Percentiles rank a stretch among this genome's conserved stretches.
Conservation (phyloP, 2,113 vertebrate species). For the Empidonax traillii region DNA sequence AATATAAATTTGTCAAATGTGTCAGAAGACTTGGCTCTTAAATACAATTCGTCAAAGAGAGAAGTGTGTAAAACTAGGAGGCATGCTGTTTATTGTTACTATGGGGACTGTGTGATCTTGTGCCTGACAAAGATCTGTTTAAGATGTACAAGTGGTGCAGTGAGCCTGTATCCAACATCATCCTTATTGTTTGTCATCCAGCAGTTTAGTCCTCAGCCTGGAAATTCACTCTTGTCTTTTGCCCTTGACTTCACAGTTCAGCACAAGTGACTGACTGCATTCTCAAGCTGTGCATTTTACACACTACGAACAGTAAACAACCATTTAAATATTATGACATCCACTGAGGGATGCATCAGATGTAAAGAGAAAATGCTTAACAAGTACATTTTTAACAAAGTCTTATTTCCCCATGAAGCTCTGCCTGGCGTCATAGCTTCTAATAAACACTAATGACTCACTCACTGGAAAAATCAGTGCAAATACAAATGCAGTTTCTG, state of each 20-base stretch:
- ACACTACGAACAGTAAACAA: not conserved
- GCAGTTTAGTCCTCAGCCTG: not conserved
- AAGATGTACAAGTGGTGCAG: not conserved
- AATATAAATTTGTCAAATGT: constrained; percentile 56
- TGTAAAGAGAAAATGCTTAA: constrained; percentile 24
- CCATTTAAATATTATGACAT: constrained; percentile 15
- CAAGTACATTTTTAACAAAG: not conserved
- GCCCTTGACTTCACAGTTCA: constrained; percentile 1
- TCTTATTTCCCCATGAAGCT: not conserved
- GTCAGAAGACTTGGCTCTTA: constrained; percentile 35
- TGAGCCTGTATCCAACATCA: not conserved
- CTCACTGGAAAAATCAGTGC: not conserved
- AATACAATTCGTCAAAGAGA: constrained; percentile 10
- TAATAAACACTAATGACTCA: not conserved
- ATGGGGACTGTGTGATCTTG: not conserved
- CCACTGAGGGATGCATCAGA: not conserved
- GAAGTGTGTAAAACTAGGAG: constrained; percentile 10
- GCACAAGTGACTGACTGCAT: not conserved
- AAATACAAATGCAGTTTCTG: not conserved
- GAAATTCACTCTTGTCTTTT: constrained; percentile 2
- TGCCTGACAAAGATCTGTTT: constrained; percentile 8
- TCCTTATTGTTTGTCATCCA: constrained; percentile 12
- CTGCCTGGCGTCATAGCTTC: not conserved
- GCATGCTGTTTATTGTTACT: not conserved
- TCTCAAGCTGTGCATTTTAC: not conserved